Base-by-base conservation (phyloP, 2,888 invertebrate species). In the Agrochola litura region DNA sequence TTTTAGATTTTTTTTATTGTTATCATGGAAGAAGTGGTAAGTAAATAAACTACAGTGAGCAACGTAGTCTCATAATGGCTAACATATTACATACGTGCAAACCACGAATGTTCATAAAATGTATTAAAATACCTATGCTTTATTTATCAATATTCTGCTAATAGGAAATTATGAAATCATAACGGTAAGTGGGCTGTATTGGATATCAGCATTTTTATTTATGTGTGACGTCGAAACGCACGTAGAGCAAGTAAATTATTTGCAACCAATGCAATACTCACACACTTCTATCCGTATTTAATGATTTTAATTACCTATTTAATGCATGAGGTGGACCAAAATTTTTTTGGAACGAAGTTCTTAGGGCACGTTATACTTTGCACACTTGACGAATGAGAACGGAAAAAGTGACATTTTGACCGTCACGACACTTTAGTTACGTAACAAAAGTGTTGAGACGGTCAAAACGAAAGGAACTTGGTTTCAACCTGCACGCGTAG, bases 161-260 rank as follows among this genome's bases (percentile, higher is more conserved):
- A 71, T 61, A 66, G 22, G 30, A 46, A 63, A 76, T 83, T 76
- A 73, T 81, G 76, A 84, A 84, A 80, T 74, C 49, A 37, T 60
- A 71, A 64, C 76, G 61, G 73, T 68, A 76, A 73, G 68, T 81
- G 74, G 76, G 81, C 76, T 84, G 66, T 72, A 52, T 76, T 71
- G 64, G 43, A 71, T 63, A 72, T 82, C 82, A 82, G 83, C 83
- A 81, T 52, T 30, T 30, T 60, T 58, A 69, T 78, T 30, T 46
- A 64, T 73, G 60, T 6, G 56, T 84, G 72, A 81, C 63, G 61
- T 83, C 12, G 30, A 58, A 84, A 72, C 54, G 73, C 84, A 83
- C 83, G 69, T 77, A 68, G 41, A 37, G n/a, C 52, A 30, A 54
- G 60, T 46, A 25, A 66, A 46, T 22, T 74, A 75, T 73, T 73